Evolutionary conservation across 2,113 vertebrate species (phyloP).

Genomic region (Probosciger aterrimus): DNA sequence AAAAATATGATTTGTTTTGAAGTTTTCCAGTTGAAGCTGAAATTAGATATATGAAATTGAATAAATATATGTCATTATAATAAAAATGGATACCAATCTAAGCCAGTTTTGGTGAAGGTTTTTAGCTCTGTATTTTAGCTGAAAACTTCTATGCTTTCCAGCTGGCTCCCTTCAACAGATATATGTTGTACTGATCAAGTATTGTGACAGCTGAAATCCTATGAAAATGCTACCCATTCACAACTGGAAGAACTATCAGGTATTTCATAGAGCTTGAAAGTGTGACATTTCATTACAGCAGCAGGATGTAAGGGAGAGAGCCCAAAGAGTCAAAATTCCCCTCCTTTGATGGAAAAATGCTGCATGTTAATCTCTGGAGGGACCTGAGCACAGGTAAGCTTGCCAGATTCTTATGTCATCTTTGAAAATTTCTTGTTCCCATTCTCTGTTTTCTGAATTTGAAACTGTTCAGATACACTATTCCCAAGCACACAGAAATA

Average conservation of each 20-base stretch:
- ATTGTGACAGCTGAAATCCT: not conserved
- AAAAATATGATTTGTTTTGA: not conserved
- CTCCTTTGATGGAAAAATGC: not conserved
- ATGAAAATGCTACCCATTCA: not conserved
- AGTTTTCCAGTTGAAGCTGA: not conserved
- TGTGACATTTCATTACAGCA: not conserved
- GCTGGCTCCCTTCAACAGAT: not conserved
- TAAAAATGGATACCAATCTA: not conserved
- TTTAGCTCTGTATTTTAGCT: not conserved
- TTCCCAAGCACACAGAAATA: not conserved
- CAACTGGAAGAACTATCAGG: not conserved
- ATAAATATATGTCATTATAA: not conserved
- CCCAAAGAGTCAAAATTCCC: not conserved
- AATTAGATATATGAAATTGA: not conserved
- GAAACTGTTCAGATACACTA: not conserved
- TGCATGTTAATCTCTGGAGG: not conserved
- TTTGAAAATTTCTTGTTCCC: not conserved
- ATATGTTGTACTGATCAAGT: not conserved
- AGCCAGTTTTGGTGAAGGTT: not conserved
- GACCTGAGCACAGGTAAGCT: not conserved
- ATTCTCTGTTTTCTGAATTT: not conserved
- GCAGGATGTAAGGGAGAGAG: not conserved
- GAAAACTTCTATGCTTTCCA: not conserved
- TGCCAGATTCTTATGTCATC: not conserved
- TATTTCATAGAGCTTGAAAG: not conserved